Evolutionary conservation across 2,797 vertebrate species (phyloP).

Genomic region (Sus cebifrons): DNA sequence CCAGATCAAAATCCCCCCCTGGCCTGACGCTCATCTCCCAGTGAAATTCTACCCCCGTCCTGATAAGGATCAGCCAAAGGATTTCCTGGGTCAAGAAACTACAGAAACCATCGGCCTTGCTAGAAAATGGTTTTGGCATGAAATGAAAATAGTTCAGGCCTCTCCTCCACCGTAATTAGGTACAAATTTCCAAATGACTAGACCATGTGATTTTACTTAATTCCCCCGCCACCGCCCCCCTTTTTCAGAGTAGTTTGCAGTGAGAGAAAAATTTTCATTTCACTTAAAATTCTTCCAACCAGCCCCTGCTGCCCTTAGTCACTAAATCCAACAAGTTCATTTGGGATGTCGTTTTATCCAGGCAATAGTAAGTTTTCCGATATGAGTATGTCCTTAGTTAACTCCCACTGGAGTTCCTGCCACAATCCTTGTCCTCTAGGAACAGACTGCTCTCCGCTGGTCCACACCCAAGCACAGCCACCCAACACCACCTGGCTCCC

Average conservation of each 20-base stretch:
- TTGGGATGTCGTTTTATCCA: not conserved
- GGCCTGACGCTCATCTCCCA: conserved; percentile 34
- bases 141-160: conserved; percentile 74
- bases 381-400: not conserved
- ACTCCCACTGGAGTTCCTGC: not conserved
- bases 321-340: not conserved
- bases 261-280: not conserved
- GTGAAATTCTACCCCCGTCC: conserved; percentile 77
- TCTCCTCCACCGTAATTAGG: conserved; percentile 83
- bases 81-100: conserved; percentile 86
- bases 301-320: not conserved
- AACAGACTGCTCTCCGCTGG: not conserved
- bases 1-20: conserved; percentile 30
- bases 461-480: not conserved
- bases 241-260: not conserved
- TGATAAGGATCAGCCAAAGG: conserved; percentile 84
- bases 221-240: not conserved
- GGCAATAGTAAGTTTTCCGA: too few relatives aligned
- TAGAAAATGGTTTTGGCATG: conserved; percentile 80
- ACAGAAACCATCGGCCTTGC: conserved; percentile 68
- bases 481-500: not conserved
- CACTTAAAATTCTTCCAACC: not conserved
- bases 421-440: not conserved
- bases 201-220: conserved; percentile 80
- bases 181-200: conserved; percentile 85